Evolutionary conservation across 2,797 vertebrate species (phyloP).

Genomic region (Gymnoscopelus microlampas): DNA sequence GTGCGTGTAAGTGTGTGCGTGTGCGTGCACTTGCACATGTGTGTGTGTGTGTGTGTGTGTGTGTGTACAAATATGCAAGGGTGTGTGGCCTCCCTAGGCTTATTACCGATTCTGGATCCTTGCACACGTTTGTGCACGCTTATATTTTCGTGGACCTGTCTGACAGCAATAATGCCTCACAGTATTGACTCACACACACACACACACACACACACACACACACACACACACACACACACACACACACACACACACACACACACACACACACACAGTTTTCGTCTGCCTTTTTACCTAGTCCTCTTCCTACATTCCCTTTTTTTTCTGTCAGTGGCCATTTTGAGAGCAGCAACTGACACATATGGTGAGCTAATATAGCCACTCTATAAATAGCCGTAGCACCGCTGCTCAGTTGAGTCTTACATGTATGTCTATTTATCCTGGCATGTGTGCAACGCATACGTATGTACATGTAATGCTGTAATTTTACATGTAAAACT

Average conservation of each 20-base stretch:
- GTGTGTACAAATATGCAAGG: conserved; percentile 4
- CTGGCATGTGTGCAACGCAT: no score
- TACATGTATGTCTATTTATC: not conserved
- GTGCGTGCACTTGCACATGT: not conserved
- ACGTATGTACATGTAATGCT: no score
- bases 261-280: conserved; percentile 12
- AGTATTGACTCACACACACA: conserved; percentile 8
- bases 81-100: conserved; percentile 9
- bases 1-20: conserved; percentile 21
- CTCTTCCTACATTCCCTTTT: conserved; percentile 34
- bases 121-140: conserved; percentile 23
- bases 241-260: not conserved
- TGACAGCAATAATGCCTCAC: conserved; percentile 30
- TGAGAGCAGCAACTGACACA: conserved; percentile 73
- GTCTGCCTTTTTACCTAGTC: conserved; percentile 11
- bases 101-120: conserved; percentile 19
- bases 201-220: conserved; percentile 17
- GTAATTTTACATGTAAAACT: no score
- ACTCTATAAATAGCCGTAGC: conserved; percentile 66
- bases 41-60: conserved; percentile 19
- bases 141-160: conserved; percentile 50
- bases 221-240: conserved; percentile 16
- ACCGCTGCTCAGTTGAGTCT: conserved; percentile 56
- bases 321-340: conserved; percentile 60
- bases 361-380: conserved; percentile 61